phyloP scores from a whole-genome alignment of 2,797 vertebrate genomes.

The Rachycentron canadum region DNA sequence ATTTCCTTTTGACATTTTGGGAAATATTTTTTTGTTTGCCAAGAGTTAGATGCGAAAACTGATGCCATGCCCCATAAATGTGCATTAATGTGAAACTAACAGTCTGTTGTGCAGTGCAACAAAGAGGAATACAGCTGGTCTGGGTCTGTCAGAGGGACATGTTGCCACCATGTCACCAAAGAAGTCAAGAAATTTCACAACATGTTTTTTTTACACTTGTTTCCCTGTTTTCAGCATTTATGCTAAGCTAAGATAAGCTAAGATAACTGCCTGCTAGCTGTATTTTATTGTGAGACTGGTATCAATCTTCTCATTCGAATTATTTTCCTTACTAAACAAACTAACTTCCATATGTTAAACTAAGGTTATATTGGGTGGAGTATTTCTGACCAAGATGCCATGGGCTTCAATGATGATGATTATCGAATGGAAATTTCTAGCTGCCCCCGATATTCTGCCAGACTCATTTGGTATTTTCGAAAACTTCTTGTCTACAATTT shows the following conservation, averaged over 20 bases:
- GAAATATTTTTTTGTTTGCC: background rate
- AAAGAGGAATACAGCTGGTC: background rate
- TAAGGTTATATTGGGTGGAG: background rate
- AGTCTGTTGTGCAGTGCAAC: background rate
- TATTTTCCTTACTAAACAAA: too few species aligned
- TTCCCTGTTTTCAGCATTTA: too few species aligned
- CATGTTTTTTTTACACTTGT: too few species aligned
- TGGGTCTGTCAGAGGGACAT: background rate
- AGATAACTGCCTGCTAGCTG: too few species aligned
- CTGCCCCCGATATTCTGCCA: background rate
- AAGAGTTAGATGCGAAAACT: background rate
- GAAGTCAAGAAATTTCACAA: too few species aligned
- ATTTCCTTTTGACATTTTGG: background rate
- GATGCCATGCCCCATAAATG: background rate
- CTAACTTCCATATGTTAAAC: too few species aligned
- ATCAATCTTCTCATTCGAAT: too few species aligned
- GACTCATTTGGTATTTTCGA: background rate
- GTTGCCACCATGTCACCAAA: too few species aligned
- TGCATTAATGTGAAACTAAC: background rate
- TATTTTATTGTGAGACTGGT: too few species aligned
- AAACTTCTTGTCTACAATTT: slow-evolving; percentile 1
- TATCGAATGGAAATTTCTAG: background rate
- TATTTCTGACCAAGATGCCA: background rate
- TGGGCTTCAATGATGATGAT: background rate
- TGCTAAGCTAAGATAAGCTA: too few species aligned